Evolutionary conservation across 2,797 vertebrate species (phyloP).

Genomic region (Lerista edwardsae): DNA sequence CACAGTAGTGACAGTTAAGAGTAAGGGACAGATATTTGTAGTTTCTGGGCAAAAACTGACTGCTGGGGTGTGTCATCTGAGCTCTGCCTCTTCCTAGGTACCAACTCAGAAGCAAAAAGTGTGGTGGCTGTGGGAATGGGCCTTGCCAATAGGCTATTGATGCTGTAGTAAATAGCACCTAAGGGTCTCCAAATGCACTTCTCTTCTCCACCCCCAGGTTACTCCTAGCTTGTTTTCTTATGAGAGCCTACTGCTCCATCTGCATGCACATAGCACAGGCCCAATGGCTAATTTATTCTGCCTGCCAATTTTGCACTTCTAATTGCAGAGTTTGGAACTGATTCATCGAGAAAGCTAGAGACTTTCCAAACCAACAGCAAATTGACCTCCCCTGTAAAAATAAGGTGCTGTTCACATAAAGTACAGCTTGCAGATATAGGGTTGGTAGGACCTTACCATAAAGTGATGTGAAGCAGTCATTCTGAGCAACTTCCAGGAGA

Average conservation of each 20-base stretch:
- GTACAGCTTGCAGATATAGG: too few relatives aligned
- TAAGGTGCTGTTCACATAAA: background rate
- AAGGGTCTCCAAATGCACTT: background rate
- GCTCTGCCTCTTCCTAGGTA: background rate
- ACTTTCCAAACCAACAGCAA: background rate
- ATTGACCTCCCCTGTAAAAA: background rate
- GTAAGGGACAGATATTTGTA: too few relatives aligned
- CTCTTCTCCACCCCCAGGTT: background rate
- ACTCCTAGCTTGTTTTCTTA: too few relatives aligned
- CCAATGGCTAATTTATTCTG: background rate
- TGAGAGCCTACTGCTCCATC: background rate
- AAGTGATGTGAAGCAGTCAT: too few relatives aligned
- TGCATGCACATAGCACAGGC: background rate
- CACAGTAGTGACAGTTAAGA: constrained; percentile 67
- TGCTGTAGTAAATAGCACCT: background rate
- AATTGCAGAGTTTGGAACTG: background rate
- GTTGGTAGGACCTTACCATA: background rate
- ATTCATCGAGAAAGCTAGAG: background rate
- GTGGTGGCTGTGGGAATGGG: background rate
- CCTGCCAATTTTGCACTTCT: background rate
- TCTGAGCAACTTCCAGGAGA: background rate
- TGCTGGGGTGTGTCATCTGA: background rate
- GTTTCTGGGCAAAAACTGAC: background rate
- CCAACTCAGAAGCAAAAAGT: background rate
- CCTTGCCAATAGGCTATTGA: background rate